A percentile compares a stretch with the other conserved stretches of the same genome.
These are phyloP conservation scores for Chrosomus eos DNA, from an alignment of 2,797 vertebrate species.

Conservation along the genomic window DNA sequence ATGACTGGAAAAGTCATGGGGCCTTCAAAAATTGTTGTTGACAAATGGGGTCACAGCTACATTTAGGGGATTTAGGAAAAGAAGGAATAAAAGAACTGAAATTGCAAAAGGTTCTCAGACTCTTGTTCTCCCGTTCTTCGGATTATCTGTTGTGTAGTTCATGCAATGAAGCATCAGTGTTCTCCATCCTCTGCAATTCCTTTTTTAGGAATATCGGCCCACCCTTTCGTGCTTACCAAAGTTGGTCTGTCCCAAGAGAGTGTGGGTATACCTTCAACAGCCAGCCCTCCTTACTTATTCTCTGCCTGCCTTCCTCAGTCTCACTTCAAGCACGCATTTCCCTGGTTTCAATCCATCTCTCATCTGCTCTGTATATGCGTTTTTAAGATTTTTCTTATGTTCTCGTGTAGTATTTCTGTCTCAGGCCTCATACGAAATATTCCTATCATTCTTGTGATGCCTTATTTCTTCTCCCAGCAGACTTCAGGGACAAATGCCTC, in stretches of 20 bases:
- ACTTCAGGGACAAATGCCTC: slow-evolving; percentile 9
- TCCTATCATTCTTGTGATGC: slow-evolving; percentile 30
- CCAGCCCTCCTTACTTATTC: slow-evolving; percentile 6
- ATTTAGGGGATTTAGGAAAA: slow-evolving; percentile 43
- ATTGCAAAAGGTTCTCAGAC: neutral
- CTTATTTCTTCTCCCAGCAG: slow-evolving; percentile 16
- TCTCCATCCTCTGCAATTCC: neutral
- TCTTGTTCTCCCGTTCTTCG: neutral
- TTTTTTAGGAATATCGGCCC: slow-evolving; percentile 3
- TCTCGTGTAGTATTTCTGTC: slow-evolving; percentile 38
- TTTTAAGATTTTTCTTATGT: slow-evolving; percentile 25
- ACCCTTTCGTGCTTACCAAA: slow-evolving; percentile 42
- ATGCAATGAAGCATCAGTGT: slow-evolving; percentile 12
- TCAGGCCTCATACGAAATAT: slow-evolving; percentile 28
- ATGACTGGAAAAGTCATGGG: neutral
- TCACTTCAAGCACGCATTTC: slow-evolving; percentile 13
- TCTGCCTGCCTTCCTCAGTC: neutral
- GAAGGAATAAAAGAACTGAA: slow-evolving; percentile 52
- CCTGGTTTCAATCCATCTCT: slow-evolving; percentile 19
- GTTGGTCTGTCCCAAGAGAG: slow-evolving; percentile 41
- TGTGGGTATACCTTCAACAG: slow-evolving; percentile 34
- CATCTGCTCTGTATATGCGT: slow-evolving; percentile 7
- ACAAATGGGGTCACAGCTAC: neutral
- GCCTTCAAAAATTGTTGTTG: neutral
- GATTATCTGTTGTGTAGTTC: slow-evolving; percentile 6